These are phyloP conservation scores for Botia kubotai DNA, from an alignment of 2,797 vertebrate genomes.

Conservation along the genomic window DNA sequence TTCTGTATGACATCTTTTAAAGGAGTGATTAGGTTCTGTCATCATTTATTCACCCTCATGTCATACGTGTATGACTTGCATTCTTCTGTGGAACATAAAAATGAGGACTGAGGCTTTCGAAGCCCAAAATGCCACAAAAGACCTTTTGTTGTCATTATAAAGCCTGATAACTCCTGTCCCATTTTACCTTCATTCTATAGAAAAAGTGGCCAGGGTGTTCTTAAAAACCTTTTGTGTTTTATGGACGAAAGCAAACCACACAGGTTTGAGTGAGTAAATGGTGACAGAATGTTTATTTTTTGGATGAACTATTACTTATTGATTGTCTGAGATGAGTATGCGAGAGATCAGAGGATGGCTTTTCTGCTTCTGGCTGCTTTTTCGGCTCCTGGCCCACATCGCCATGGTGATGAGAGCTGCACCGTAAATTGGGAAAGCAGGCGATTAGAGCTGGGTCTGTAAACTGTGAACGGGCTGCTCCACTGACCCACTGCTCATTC, in stretches of 20 bases:
- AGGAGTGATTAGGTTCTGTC: neutral
- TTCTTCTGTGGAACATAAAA: neutral
- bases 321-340: constrained; percentile 23
- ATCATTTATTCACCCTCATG: neutral
- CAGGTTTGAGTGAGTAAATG: neutral
- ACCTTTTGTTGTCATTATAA: neutral
- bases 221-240: neutral
- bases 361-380: constrained; percentile 12
- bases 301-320: neutral
- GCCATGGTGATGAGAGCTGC: constrained; percentile 42
- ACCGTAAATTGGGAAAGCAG: constrained; percentile 34
- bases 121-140: neutral
- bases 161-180: neutral
- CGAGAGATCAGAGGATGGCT: neutral
- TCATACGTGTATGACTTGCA: neutral
- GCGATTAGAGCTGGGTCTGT: constrained; percentile 42
- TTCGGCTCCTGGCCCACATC: constrained; percentile 24
- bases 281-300: neutral
- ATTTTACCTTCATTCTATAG: neutral
- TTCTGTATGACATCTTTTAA: neutral
- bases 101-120: neutral
- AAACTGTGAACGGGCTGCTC: constrained; percentile 36
- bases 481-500: constrained; percentile 46
- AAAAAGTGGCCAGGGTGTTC: neutral
- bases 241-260: neutral